phyloP scores from a whole-genome alignment of 1,140 invertebrate species.

The Lasaia peninsularis region DNA sequence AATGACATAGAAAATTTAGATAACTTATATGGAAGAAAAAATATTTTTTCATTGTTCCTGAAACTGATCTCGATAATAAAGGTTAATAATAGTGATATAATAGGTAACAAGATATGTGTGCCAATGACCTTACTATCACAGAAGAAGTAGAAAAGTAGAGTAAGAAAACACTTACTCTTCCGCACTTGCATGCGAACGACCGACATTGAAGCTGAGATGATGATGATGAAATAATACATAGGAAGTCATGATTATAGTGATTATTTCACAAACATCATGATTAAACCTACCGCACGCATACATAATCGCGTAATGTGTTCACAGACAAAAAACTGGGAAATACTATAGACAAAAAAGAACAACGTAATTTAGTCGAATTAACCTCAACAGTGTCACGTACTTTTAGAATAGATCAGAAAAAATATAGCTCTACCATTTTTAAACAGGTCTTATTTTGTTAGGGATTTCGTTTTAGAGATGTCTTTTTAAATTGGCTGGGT shows the following conservation, averaged over 20 bases:
- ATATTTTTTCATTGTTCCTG: too few relatives aligned
- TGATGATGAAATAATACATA: background rate
- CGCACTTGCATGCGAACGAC: too few relatives aligned
- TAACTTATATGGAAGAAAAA: too few relatives aligned
- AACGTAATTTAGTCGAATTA: constrained; percentile 58
- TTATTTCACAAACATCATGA: background rate
- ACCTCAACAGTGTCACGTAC: constrained; percentile 56
- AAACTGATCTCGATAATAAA: too few relatives aligned
- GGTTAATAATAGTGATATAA: too few relatives aligned
- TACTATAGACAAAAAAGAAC: constrained; percentile 42
- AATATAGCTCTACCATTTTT: constrained; percentile 37
- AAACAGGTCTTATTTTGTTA: constrained; percentile 5
- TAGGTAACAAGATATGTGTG: too few relatives aligned
- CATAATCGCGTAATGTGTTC: constrained; percentile 39
- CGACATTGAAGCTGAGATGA: background rate
- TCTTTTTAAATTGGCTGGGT: background rate
- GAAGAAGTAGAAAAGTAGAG: too few relatives aligned
- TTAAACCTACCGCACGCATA: constrained; percentile 56
- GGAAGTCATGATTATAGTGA: background rate
- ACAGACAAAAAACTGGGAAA: constrained; percentile 36
- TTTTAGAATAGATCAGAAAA: constrained; percentile 31
- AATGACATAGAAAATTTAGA: too few relatives aligned
- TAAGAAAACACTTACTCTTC: too few relatives aligned
- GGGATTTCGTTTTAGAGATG: background rate
- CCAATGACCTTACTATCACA: too few relatives aligned